Conservation (phyloP, 2,888 invertebrate species). For the Tuberolachnus salignus region DNA sequence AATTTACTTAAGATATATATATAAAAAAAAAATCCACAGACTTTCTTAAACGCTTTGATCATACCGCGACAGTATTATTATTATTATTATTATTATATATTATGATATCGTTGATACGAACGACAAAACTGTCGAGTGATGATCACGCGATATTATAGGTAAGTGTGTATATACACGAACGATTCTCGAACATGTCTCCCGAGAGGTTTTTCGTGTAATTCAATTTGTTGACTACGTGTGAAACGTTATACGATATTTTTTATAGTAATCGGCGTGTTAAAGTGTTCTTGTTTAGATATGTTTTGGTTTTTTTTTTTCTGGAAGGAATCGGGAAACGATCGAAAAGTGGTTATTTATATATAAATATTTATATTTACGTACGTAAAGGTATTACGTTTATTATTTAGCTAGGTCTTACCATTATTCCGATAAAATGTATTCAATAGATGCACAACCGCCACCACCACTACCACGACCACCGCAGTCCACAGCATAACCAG, state of each 20-base stretch:
- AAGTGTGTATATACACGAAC: no score
- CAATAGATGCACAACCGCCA: neutral
- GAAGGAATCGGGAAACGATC: constrained; percentile 2
- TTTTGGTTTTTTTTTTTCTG: neutral
- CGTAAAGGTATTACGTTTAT: no score
- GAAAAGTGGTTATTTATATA: constrained; percentile 24
- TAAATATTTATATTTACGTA: no score
- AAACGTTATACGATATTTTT: neutral
- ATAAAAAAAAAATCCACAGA: no score
- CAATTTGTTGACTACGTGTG: neutral
- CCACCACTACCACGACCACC: no score
- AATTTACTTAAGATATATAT: neutral
- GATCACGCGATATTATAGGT: neutral
- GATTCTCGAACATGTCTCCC: neutral
- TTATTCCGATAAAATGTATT: constrained; percentile 28
- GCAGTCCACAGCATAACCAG: neutral
- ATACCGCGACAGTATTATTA: neutral
- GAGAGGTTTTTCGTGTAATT: constrained; percentile 31
- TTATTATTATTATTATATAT: no score
- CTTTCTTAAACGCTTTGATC: neutral
- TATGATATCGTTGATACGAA: neutral
- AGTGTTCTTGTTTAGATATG: neutral
- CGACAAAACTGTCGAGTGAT: neutral
- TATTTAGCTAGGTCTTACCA: no score
- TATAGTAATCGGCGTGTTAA: neutral